Percentiles rank a stretch among this genome's conserved stretches.
phyloP scores from a whole-genome alignment of 1,140 invertebrate species.

The Drosophila littoralis region DNA sequence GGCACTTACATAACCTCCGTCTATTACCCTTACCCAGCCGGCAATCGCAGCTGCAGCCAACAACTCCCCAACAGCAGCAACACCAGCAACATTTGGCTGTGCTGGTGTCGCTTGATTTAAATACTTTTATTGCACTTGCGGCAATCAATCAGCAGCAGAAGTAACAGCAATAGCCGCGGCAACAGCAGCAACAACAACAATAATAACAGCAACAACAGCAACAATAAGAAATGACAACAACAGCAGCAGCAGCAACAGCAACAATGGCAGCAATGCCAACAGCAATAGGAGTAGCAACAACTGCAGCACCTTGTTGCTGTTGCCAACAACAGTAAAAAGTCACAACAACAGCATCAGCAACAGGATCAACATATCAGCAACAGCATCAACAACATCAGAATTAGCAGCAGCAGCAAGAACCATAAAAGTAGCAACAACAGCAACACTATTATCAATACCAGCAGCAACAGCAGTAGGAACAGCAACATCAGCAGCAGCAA shows the following conservation, averaged over 20 bases:
- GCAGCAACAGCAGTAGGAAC: background rate
- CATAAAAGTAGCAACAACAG: background rate
- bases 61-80: slow-evolving; percentile 18
- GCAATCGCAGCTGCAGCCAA: slow-evolving; percentile 23
- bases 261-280: background rate
- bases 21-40: slow-evolving; percentile 13
- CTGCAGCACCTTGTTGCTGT: too few species aligned
- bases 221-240: background rate
- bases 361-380: background rate
- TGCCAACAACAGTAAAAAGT: background rate
- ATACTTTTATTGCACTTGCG: slow-evolving; percentile 44
- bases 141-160: slow-evolving; percentile 36
- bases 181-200: background rate
- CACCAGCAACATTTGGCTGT: slow-evolving; percentile 16
- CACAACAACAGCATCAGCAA: background rate
- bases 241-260: background rate
- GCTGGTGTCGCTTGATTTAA: slow-evolving; percentile 40
- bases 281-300: too few species aligned
- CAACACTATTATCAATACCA: background rate
- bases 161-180: background rate
- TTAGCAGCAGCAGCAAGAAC: background rate
- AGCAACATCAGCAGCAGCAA: background rate
- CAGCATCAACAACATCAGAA: background rate
- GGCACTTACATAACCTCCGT: slow-evolving; percentile 26
- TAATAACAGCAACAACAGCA: background rate